Percentiles rank a stretch among this genome's conserved stretches.
phyloP scores from a whole-genome alignment of 2,888 invertebrate species.

The Druceiella hillmani region DNA sequence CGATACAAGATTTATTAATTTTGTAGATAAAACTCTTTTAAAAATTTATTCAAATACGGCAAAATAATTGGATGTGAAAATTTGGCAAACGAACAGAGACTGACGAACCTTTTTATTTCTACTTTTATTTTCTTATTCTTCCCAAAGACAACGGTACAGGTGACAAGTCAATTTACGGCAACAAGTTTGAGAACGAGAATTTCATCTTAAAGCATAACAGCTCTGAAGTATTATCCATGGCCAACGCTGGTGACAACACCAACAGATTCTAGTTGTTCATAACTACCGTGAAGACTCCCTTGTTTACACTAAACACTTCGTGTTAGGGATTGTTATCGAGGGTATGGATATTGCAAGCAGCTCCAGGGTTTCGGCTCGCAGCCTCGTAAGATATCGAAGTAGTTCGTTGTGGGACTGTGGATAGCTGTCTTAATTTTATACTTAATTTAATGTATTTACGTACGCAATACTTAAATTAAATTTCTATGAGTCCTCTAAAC shows the following conservation, averaged over 20 bases:
- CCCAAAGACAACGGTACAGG: constrained; percentile 93
- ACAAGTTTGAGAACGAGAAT: constrained; percentile 96
- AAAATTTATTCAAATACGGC: too few species aligned
- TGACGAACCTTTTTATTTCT: too few species aligned
- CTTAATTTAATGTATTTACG: constrained; percentile 19
- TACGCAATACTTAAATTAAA: too few species aligned
- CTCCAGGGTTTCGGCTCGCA: constrained; percentile 71
- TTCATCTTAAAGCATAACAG: constrained; percentile 92
- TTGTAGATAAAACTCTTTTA: too few species aligned
- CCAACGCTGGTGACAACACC: constrained; percentile 92
- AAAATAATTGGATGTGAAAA: too few species aligned
- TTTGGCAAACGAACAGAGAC: too few species aligned
- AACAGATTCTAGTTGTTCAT: constrained; percentile 95
- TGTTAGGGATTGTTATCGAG: constrained; percentile 82
- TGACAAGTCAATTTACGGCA: constrained; percentile 95
- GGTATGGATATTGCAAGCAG: constrained; percentile 83
- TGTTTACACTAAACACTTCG: constrained; percentile 90
- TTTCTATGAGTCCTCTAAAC: too few species aligned
- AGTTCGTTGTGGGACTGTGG: constrained; percentile 73
- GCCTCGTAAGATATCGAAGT: constrained; percentile 76
- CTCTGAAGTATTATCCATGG: constrained; percentile 92
- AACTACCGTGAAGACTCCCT: constrained; percentile 82
- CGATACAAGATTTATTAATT: too few species aligned
- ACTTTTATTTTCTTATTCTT: too few species aligned
- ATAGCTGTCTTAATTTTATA: constrained; percentile 57